Evolutionary conservation across 1,140 invertebrate species (phyloP).

Genomic region (Tetramorium alpestre): DNA sequence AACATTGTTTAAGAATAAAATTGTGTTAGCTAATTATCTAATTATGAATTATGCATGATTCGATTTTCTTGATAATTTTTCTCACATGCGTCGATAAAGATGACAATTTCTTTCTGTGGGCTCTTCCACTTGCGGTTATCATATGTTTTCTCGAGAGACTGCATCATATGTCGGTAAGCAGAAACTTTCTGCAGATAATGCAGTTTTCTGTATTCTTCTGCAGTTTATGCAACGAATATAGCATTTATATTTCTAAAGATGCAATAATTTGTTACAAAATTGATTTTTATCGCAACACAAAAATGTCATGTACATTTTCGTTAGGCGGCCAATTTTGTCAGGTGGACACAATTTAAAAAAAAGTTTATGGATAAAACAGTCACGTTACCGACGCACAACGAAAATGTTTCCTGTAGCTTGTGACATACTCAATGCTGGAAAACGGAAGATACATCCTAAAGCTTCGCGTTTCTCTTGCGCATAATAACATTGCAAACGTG

Average conservation of each 20-base stretch:
- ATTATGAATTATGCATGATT: slow-evolving; percentile 7
- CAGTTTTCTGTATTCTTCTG: slow-evolving; percentile 44
- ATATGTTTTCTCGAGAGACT: slow-evolving; percentile 23
- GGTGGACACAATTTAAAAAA: background rate
- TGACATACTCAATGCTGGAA: background rate
- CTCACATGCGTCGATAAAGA: slow-evolving; percentile 37
- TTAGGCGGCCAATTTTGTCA: background rate
- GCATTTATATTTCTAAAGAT: background rate
- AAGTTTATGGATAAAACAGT: slow-evolving; percentile 18
- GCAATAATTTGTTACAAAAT: background rate
- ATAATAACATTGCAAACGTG: background rate
- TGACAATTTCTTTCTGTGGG: background rate
- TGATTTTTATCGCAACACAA: background rate
- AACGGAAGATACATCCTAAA: background rate
- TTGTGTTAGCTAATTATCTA: background rate
- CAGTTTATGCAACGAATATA: background rate
- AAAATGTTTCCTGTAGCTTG: background rate
- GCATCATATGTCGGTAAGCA: background rate
- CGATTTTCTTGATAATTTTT: background rate
- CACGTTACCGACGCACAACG: slow-evolving; percentile 18
- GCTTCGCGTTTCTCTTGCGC: background rate
- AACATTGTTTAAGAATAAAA: background rate
- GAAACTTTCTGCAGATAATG: slow-evolving; percentile 62
- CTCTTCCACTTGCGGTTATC: background rate
- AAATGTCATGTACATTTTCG: background rate